Base-by-base conservation (phyloP, 2,888 invertebrate species). In the Ophion obscuratus region DNA sequence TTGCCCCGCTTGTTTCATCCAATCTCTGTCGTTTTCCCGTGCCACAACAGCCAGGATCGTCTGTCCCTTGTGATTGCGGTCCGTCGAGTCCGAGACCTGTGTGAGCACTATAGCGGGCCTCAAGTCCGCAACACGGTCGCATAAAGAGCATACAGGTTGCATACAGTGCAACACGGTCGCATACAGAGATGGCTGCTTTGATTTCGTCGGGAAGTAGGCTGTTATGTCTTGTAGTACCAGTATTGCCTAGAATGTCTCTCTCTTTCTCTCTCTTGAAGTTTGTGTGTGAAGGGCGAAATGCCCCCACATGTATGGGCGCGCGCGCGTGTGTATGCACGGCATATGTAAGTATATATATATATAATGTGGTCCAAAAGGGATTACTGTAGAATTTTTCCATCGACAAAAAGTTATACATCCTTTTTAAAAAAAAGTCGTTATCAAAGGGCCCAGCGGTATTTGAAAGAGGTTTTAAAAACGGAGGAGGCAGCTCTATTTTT, bases 11-110 rank as follows among this genome's bases (percentile, higher is more conserved):
- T 73, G 57, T 80, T 73, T 44, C 73, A 59, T 44, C 66, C 71
- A 53, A 53, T 64, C 80, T 57, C 66, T 27, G 40, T 17, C 61
- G 31, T 62, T 71, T 79, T 53, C 24, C 71, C 17, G 44, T 31
- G 31, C 71, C 36, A 36, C n/a, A 71, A 71, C 71, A 53, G 53
- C 62, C 53, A 64, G 36, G 64, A 80, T 80, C 53, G 66, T 66
- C 53, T 67, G 62, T 81, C 66, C 31, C 61, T 78, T 66, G 81
- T 67, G 81, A 84, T 86, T 86, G 78, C 86, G 75, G 86, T 86
- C 84, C 78, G 86, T 81, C 84, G 84, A 71, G 86, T 86, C 78
- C 78, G 70, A 78, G 78, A 62, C 67, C 66, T 66, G 68, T 53
- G 76, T 68, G 66, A 61, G 73, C 53, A 53, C 57, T 36, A 57